Percentiles rank a stretch among this genome's conserved stretches.
Conservation (phyloP, 2,888 invertebrate genomes). For the Notocelia uddmanniana region DNA sequence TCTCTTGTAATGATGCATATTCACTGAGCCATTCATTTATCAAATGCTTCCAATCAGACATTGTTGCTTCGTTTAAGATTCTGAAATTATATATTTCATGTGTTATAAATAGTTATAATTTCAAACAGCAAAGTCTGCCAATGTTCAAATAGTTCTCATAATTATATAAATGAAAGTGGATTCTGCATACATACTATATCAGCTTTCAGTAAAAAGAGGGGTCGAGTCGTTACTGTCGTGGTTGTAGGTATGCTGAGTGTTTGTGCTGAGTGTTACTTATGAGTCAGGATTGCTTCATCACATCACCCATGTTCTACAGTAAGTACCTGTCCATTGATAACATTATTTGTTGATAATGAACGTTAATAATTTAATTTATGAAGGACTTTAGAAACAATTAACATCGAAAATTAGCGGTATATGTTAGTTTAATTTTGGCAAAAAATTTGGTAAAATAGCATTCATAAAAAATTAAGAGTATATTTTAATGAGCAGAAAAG, state of each 20-base stretch:
- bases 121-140: not conserved
- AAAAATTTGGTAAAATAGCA: not conserved
- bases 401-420: not conserved
- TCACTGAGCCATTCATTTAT: constrained; percentile 94
- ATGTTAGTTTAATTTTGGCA: not conserved
- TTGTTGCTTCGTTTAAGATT: constrained; percentile 51
- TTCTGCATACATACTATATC: not conserved
- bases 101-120: not conserved
- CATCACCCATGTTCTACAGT: constrained; percentile 9
- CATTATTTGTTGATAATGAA: not conserved
- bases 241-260: too few relatives aligned
- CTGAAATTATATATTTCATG: not conserved
- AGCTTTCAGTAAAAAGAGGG: not conserved
- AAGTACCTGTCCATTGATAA: not conserved
- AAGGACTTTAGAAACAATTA: not conserved
- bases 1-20: constrained; percentile 89
- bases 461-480: too few relatives aligned
- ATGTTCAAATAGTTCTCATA: not conserved
- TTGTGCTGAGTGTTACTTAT: too few relatives aligned
- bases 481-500: not conserved
- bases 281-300: constrained; percentile 24
- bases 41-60: constrained; percentile 85
- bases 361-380: too few relatives aligned
- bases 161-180: not conserved
- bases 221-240: constrained; percentile 15